Conservation (phyloP, 2,113 vertebrate species). For the Carlito syrichta region DNA sequence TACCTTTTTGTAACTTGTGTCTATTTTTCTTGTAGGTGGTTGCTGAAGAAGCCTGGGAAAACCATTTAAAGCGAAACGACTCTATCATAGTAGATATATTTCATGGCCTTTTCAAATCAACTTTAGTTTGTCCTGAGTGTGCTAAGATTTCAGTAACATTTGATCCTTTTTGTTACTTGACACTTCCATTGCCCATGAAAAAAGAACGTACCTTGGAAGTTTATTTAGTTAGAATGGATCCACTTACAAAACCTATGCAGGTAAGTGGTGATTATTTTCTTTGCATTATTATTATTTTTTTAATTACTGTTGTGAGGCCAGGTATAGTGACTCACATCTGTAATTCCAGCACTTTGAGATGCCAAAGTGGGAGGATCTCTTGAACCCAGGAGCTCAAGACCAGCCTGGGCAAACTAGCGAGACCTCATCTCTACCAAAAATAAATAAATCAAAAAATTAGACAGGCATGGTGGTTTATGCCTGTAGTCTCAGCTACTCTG, state of each 20-base stretch:
- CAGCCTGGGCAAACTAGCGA: too few relatives aligned
- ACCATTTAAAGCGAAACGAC: conserved; percentile 97
- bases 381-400: too few relatives aligned
- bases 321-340: too few relatives aligned
- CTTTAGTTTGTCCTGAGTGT: conserved; percentile 96
- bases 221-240: conserved; percentile 94
- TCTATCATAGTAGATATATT: conserved; percentile 99
- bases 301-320: too few relatives aligned
- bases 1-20: conserved; percentile 38
- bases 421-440: too few relatives aligned
- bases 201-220: conserved; percentile 98
- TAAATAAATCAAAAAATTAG: too few relatives aligned
- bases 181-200: conserved; percentile 97
- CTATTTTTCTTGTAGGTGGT: conserved; percentile 88
- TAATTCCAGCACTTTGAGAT: too few relatives aligned
- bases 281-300: conserved; percentile 21
- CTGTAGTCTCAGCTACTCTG: too few relatives aligned
- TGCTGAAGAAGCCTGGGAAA: conserved; percentile 99
- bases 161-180: conserved; percentile 99
- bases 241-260: conserved; percentile 95
- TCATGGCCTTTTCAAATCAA: conserved; percentile 99
- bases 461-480: too few relatives aligned
- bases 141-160: conserved; percentile 98
- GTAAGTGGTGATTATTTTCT: conserved; percentile 77
- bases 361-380: too few relatives aligned